Evolutionary conservation across 2,113 vertebrate genomes (phyloP).

Genomic region (Anguilla japonica): DNA sequence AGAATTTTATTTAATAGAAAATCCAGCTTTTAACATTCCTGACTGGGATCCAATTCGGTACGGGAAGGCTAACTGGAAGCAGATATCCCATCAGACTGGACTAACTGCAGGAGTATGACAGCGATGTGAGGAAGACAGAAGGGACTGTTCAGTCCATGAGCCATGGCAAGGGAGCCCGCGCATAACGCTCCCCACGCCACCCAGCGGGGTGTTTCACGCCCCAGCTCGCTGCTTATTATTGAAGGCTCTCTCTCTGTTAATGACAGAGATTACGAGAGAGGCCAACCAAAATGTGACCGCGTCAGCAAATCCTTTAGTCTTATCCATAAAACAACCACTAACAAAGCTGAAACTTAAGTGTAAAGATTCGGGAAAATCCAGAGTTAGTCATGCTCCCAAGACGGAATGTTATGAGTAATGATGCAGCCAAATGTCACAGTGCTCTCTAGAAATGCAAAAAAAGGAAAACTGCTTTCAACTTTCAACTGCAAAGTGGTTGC

Average conservation of each 20-base stretch:
- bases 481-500: not conserved
- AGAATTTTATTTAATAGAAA: not conserved
- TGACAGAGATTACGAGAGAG: not conserved
- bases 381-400: not conserved
- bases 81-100: not conserved
- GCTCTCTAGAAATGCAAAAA: not conserved
- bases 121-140: not conserved
- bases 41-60: not conserved
- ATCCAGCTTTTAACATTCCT: not conserved
- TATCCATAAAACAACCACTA: not conserved
- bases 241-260: not conserved
- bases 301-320: not conserved
- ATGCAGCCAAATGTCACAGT: not conserved
- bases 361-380: not conserved
- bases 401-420: not conserved
- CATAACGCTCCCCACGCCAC: not conserved
- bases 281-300: not conserved
- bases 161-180: not conserved
- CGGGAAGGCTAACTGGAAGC: not conserved
- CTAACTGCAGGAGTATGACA: not conserved
- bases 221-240: no score
- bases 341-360: not conserved
- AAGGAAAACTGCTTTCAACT: not conserved
- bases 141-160: not conserved
- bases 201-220: not conserved